Conservation (phyloP, 1,140 invertebrate species). For the Panulirus ornatus region DNA sequence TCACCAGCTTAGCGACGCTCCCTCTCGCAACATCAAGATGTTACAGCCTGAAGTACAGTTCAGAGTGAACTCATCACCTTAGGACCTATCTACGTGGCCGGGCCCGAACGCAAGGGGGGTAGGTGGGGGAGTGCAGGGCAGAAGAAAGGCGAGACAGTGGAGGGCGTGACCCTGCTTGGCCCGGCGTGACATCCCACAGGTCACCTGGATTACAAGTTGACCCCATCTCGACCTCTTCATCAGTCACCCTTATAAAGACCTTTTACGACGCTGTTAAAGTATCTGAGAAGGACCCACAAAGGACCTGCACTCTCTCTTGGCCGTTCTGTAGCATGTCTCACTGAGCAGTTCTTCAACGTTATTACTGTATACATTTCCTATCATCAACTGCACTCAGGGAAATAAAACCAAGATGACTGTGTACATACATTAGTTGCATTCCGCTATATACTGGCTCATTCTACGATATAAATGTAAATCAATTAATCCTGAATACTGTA, state of each 20-base stretch:
- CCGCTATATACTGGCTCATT: constrained; percentile 1
- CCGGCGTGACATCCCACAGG: not conserved
- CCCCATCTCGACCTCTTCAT: not conserved
- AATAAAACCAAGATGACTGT: not conserved
- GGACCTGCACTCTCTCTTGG: too few species aligned
- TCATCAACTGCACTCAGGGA: too few species aligned
- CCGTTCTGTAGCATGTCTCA: too few species aligned
- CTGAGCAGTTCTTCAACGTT: too few species aligned
- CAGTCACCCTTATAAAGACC: not conserved
- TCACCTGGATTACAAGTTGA: constrained; percentile 30
- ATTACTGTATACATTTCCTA: too few species aligned
- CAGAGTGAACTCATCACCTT: too few species aligned
- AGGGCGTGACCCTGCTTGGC: not conserved
- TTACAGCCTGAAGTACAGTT: too few species aligned
- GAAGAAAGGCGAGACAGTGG: not conserved
- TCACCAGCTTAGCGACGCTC: too few species aligned
- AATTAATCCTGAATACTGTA: not conserved
- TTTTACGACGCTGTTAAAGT: constrained; percentile 5
- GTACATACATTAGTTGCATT: not conserved
- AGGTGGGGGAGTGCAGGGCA: not conserved
- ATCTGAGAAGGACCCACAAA: too few species aligned
- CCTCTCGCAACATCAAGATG: too few species aligned
- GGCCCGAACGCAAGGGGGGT: too few species aligned
- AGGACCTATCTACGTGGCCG: too few species aligned
- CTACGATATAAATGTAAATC: not conserved